Evolutionary conservation across 1,140 invertebrate species (phyloP), one percentile per base, ranked within the genome.

Genomic region (Drosophila ananassae): DNA sequence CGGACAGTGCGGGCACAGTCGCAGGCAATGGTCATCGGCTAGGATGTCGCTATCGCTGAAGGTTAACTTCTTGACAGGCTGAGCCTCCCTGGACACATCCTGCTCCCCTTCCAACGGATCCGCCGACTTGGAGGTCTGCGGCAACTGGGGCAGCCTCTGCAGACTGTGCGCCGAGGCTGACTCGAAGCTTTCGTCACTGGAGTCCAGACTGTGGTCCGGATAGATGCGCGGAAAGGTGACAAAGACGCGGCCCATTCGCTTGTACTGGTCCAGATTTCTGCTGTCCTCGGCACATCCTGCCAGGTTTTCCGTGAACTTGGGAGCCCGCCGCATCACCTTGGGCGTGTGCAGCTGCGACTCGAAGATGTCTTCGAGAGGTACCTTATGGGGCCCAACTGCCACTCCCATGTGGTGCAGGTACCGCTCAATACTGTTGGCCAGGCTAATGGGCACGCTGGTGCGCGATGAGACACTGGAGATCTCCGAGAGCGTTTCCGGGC

Each of bases 401-500:
- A 77, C 73, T 39, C 74, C 75, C 82, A 92, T 64, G 52, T 92
- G 72, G 61, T 92, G 89, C 52, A 89, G 66, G 62, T 91, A 92
- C 17, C 81, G 77, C 46, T 93, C 92, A 17, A 92, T 91, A 58
- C 84, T 91, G 53, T 92, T 90, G 50, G 90, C 90, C 44, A 93
- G 57, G 73, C 89, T 91, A 21, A 91, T 84, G 13, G 91, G 81
- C 12, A 92, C 91, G 62, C 93, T 94, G 34, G 92, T 92, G 63
- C 93, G 90, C 7, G 94, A 94, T 61, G 93, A 93, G 30, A 94
- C 94, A 74, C 94, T 95, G 0, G 96, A 97, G 4, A 96, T 94
- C 90, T 97, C 96, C 0, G 96, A 97, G 2, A 97, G 90, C 1
- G 96, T 97, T 91, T 98, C 97, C 1, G 97, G 97, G 25, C 96